phyloP scores from a whole-genome alignment of 2,888 invertebrate genomes.

The Xestia c-nigrum region DNA sequence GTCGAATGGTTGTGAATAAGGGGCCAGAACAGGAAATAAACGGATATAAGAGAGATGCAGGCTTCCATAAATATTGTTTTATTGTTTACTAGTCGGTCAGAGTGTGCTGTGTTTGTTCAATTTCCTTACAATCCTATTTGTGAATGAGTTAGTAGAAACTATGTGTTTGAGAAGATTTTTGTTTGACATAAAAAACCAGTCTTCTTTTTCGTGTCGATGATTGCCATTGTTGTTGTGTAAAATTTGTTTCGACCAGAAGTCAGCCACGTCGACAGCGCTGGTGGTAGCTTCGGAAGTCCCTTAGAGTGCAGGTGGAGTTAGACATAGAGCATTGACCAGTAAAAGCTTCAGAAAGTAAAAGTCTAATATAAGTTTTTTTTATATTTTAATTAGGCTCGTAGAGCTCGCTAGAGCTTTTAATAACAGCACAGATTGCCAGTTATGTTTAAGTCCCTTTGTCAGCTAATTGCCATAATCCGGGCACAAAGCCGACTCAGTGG shows the following conservation, averaged over 20 bases:
- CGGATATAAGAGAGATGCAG: slow-evolving; percentile 31
- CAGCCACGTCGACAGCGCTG: no score
- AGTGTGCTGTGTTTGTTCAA: slow-evolving; percentile 29
- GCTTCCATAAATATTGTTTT: slow-evolving; percentile 53
- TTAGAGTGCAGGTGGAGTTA: no score
- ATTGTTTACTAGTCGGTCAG: slow-evolving; percentile 28
- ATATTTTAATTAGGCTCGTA: no score
- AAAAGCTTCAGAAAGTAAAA: no score
- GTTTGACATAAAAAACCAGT: neutral
- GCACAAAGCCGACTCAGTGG: neutral
- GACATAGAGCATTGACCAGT: no score
- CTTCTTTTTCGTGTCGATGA: no score
- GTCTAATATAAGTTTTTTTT: no score
- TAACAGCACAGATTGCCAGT: neutral
- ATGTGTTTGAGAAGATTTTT: neutral
- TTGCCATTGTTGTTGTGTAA: no score
- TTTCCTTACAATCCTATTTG: slow-evolving; percentile 48
- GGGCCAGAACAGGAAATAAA: slow-evolving; percentile 56
- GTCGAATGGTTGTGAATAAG: no score
- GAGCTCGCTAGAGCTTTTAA: no score
- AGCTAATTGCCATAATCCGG: neutral
- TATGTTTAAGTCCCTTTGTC: neutral
- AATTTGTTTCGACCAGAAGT: no score
- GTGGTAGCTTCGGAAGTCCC: no score
- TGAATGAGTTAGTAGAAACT: slow-evolving; percentile 4